These are phyloP conservation scores for Sussaba pulchella DNA, from an alignment of 2,888 invertebrate genomes.

Conservation along the genomic window DNA sequence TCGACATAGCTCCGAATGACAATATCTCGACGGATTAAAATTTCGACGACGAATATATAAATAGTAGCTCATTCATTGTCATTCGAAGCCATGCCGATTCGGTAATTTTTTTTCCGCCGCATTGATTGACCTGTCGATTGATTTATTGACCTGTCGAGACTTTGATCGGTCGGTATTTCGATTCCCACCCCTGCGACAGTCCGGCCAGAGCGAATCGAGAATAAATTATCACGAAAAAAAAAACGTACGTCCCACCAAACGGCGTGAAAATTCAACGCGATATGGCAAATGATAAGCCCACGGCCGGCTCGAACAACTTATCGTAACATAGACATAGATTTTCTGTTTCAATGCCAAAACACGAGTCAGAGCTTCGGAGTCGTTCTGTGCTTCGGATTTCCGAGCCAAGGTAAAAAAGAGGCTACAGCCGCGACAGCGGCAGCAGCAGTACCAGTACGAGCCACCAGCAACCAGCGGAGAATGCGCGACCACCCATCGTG, in stretches of 20 bases:
- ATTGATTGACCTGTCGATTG: too few relatives aligned
- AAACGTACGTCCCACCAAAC: slow-evolving; percentile 10
- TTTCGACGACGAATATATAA: too few relatives aligned
- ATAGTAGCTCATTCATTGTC: too few relatives aligned
- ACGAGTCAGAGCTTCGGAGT: slow-evolving; percentile 22
- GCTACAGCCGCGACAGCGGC: slow-evolving; percentile 6
- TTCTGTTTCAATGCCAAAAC: slow-evolving; percentile 30
- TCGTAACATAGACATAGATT: slow-evolving; percentile 32
- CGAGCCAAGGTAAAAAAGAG: slow-evolving; percentile 25
- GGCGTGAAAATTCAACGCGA: slow-evolving; percentile 46
- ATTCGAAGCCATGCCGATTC: too few relatives aligned
- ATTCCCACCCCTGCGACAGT: too few relatives aligned
- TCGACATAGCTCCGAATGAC: too few relatives aligned
- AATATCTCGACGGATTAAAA: too few relatives aligned
- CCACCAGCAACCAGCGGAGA: slow-evolving; percentile 12
- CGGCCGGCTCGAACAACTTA: slow-evolving; percentile 28
- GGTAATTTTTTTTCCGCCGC: too few relatives aligned
- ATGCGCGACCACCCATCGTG: slow-evolving; percentile 65
- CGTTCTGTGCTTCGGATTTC: slow-evolving; percentile 24
- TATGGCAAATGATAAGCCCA: slow-evolving; percentile 51
- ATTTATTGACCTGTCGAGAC: too few relatives aligned
- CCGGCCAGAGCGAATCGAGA: slow-evolving; percentile 26
- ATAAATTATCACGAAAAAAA: slow-evolving; percentile 11
- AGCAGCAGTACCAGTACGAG: background rate
- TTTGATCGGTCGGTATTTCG: too few relatives aligned